These are phyloP conservation scores for Engystomops pustulosus DNA, from an alignment of 2,113 vertebrate species.

Conservation along the genomic window DNA sequence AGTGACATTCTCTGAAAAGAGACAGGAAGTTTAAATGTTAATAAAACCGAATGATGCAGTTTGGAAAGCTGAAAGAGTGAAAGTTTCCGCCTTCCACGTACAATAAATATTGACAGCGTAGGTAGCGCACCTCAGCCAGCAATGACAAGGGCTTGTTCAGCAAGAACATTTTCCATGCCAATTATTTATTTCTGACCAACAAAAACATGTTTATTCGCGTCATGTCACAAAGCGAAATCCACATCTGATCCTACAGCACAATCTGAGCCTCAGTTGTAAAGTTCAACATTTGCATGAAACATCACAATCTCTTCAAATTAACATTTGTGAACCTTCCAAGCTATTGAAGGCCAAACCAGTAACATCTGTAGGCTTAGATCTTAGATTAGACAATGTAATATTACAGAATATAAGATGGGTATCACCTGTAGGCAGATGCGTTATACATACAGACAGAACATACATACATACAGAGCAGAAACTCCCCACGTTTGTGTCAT, in stretches of 20 bases:
- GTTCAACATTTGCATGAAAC: constrained; percentile 10
- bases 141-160: constrained; percentile 6
- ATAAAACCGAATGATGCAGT: constrained; percentile 41
- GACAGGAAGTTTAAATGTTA: constrained; percentile 55
- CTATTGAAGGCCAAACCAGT: neutral
- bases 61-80: constrained; percentile 41
- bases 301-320: neutral
- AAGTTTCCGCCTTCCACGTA: constrained; percentile 36
- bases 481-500: no score
- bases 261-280: neutral
- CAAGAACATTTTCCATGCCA: constrained; percentile 2
- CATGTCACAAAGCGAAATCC: neutral
- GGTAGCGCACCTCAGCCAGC: neutral
- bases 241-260: neutral
- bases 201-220: neutral
- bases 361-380: neutral
- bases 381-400: neutral
- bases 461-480: no score
- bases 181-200: constrained; percentile 6
- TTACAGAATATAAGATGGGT: no score
- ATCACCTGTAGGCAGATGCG: no score
- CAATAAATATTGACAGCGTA: constrained; percentile 39
- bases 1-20: constrained; percentile 37
- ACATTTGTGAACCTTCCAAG: neutral
- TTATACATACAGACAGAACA: no score